These are phyloP conservation scores for Poecilia latipinna DNA, from an alignment of 2,113 vertebrate species.

Conservation along the genomic window DNA sequence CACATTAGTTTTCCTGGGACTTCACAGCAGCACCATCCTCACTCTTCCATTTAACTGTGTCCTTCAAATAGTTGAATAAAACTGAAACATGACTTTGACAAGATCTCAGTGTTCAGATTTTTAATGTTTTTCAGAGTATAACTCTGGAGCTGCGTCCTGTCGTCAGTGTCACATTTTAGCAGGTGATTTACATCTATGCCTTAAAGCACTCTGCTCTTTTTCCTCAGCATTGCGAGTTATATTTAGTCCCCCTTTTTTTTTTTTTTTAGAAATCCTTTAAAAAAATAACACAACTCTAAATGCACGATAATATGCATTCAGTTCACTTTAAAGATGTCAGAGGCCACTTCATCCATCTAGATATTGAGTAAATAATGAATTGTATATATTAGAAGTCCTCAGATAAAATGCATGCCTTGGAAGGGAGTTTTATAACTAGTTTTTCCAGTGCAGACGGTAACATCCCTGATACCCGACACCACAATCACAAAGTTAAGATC, in stretches of 20 bases:
- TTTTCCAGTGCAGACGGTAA: conserved; percentile 20
- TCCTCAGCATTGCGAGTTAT: not conserved
- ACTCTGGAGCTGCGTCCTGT: not conserved
- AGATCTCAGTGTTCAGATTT: conserved; percentile 5
- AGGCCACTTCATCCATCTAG: not conserved
- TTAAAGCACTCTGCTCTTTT: not conserved
- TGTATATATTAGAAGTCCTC: not conserved
- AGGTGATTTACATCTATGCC: not conserved
- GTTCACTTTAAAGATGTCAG: not conserved
- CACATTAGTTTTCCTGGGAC: conserved; percentile 1
- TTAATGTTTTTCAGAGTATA: conserved; percentile 11
- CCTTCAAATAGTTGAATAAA: not conserved
- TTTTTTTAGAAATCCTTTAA: not conserved
- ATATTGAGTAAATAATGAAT: not conserved
- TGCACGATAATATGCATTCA: not conserved
- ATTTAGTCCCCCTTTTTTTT: not conserved
- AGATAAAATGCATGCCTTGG: not conserved
- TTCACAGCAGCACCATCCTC: conserved; percentile 8
- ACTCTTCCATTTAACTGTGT: not conserved
- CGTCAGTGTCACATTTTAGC: not conserved
- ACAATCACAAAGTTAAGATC: conserved; percentile 44
- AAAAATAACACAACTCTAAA: not conserved
- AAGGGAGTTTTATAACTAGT: conserved; percentile 2
- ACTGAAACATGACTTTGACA: not conserved
- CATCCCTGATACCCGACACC: conserved; percentile 53